A percentile compares a stretch with the other conserved stretches of the same genome.
These are phyloP conservation scores for Sepiola atlantica DNA, from an alignment of 2,888 invertebrate genomes.

Conservation along the genomic window DNA sequence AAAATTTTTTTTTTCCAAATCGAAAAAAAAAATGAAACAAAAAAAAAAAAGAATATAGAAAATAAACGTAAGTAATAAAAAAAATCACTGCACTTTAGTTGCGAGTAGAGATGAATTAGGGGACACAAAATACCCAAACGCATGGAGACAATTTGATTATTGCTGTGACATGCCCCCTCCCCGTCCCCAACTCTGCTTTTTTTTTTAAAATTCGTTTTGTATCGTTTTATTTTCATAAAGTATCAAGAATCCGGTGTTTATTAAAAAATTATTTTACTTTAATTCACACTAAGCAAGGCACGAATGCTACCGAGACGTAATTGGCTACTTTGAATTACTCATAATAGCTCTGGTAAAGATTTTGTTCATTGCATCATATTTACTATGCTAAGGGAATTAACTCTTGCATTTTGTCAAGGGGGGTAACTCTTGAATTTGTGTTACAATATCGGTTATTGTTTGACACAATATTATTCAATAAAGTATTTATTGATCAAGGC, in stretches of 20 bases:
- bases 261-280: too few relatives aligned
- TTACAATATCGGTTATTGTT: background rate
- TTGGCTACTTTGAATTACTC: too few relatives aligned
- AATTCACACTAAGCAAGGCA: too few relatives aligned
- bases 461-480: too few relatives aligned
- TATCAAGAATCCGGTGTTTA: too few relatives aligned
- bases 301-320: too few relatives aligned
- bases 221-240: too few relatives aligned
- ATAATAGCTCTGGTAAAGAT: too few relatives aligned
- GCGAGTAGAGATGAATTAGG: background rate
- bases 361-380: background rate
- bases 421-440: background rate
- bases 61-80: background rate
- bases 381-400: background rate
- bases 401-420: background rate
- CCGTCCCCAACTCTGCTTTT: too few relatives aligned
- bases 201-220: too few relatives aligned
- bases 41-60: background rate
- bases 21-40: background rate
- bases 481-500: too few relatives aligned
- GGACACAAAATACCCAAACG: background rate
- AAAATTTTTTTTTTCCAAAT: too few relatives aligned
- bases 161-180: background rate
- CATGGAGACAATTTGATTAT: background rate
- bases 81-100: background rate